Evolutionary conservation across 2,797 vertebrate genomes (phyloP).

Genomic region (Clarias platycephalus): DNA sequence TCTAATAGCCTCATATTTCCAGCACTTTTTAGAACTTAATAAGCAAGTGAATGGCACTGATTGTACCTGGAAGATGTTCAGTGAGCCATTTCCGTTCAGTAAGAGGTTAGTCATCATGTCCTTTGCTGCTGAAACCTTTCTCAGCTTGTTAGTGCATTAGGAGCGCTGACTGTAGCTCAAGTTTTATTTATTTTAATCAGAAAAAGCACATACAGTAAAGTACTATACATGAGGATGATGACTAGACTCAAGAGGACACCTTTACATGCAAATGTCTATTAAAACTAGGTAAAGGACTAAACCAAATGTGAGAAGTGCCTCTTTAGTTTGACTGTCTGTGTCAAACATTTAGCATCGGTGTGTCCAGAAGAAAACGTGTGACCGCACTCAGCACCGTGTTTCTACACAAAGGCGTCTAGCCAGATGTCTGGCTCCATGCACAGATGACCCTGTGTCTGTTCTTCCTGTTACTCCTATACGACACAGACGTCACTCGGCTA

Average conservation of each 20-base stretch:
- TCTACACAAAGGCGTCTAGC: conserved; percentile 43
- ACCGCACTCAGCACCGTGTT: conserved; percentile 26
- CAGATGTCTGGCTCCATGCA: conserved; percentile 34
- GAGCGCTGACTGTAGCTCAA: no score
- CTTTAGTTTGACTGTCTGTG: neutral
- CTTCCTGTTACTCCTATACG: conserved; percentile 57
- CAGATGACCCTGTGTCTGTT: conserved; percentile 47
- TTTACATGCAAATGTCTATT: neutral
- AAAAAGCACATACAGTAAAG: conserved; percentile 5
- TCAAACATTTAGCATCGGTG: neutral
- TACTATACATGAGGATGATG: neutral
- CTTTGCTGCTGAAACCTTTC: conserved; percentile 18
- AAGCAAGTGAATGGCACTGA: conserved; percentile 34
- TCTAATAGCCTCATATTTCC: conserved; percentile 1
- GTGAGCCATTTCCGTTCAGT: conserved; percentile 24
- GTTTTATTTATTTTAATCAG: neutral
- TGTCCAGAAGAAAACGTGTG: conserved; percentile 31
- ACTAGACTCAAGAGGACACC: neutral
- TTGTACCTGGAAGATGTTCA: conserved; percentile 28
- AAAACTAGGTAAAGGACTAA: conserved; percentile 13
- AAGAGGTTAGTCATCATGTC: conserved; percentile 26
- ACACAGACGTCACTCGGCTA: conserved; percentile 61
- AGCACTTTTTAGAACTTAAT: neutral
- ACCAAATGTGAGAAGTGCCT: neutral
- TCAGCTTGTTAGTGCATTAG: conserved; percentile 13